Evolutionary conservation across 2,113 vertebrate species (phyloP), one percentile per base, ranked within the genome.

Genomic region (Ceyx margarethae): DNA sequence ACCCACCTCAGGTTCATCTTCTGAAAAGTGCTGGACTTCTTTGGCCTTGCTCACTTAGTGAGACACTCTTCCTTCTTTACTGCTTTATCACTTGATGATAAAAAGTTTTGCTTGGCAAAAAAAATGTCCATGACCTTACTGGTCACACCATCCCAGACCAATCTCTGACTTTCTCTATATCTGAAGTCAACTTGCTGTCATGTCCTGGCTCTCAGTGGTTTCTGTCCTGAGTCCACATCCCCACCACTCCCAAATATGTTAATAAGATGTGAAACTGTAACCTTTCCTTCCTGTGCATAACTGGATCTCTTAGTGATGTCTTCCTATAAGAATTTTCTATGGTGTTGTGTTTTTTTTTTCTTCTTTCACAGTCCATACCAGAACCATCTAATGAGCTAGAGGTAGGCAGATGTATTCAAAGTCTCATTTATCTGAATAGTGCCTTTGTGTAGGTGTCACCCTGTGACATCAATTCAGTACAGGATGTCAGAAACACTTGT

Each of bases 281-380:
- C 5, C 35, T 61, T 68, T 78, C 22, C 9, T 84, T n/a, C 15
- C 4, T 53, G 14, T 53, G 5, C 13, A 22, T 43, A 69, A 17
- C 21, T 28, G 8, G 8, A 19, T 64, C 16, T 81, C 25, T 12
- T 20, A 1, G 1, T 1, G 35, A 15, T n/a, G 6, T 9, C 17
- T 61, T 4, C 5, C 3, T 8, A 6, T 17, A 45, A 15, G 2
- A 40, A 54, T 16, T 42, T 42, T 54, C 8, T 53, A 0, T 19
- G 13, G 0, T 31, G 37, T 31, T 50, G 23, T 6, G 18, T 15
- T 53, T 71, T 57, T 37, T 54, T 60, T 60, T 33, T 22, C 10
- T 48, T 2, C 2, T 83, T 85, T 88, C 3, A 2, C 6, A 22
- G 15, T 33, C 37, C 5, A 3, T 45, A 64, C 6, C 9, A 72